phyloP scores from a whole-genome alignment of 2,888 invertebrate species.

The Orchesella flavescens region DNA sequence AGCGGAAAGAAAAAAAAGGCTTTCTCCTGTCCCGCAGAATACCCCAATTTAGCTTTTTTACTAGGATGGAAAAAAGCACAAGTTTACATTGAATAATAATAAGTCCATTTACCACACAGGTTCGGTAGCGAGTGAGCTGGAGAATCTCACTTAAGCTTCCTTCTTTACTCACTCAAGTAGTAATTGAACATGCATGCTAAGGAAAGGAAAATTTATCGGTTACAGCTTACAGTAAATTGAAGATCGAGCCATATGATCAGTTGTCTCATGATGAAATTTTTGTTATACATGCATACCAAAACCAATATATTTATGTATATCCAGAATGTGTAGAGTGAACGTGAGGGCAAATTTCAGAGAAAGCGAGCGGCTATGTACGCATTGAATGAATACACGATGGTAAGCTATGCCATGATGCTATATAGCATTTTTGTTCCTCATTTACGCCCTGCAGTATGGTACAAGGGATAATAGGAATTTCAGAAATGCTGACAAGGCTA shows the following conservation, averaged over 20 bases:
- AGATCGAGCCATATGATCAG: constrained; percentile 30
- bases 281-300: no score
- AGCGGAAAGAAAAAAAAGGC: background rate
- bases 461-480: constrained; percentile 55
- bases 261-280: constrained; percentile 43
- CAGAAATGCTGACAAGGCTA: constrained; percentile 48
- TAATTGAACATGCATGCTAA: constrained; percentile 29
- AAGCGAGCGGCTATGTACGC: background rate
- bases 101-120: constrained; percentile 19
- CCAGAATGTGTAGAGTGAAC: background rate
- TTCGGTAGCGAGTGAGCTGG: background rate
- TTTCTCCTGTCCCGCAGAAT: background rate
- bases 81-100: constrained; percentile 51
- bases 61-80: constrained; percentile 19
- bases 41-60: constrained; percentile 6
- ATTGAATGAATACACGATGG: no score
- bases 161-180: no score
- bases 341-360: constrained; percentile 32
- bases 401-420: background rate
- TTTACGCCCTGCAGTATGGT: constrained; percentile 35
- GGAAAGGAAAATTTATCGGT: constrained; percentile 54
- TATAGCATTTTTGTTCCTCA: constrained; percentile 20
- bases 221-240: constrained; percentile 52
- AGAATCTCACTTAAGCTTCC: constrained; percentile 27
- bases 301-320: no score